Evolutionary conservation across 2,888 invertebrate species (phyloP).

Genomic region (Celastrina argiolus): DNA sequence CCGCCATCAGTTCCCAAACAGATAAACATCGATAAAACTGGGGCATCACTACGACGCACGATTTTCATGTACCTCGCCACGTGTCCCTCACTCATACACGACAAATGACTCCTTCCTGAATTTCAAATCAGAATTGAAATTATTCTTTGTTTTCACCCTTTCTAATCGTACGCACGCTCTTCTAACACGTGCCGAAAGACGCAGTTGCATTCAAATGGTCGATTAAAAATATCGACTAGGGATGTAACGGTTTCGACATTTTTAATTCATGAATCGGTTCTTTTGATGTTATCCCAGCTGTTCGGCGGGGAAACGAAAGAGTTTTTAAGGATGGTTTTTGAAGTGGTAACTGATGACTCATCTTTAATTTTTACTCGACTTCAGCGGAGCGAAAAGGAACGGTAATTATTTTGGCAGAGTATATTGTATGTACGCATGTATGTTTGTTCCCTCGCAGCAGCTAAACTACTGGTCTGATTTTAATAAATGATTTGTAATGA

Average conservation of each 20-base stretch:
- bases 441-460: too few species aligned
- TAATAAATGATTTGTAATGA: too few species aligned
- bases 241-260: conserved; percentile 38
- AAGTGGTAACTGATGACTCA: neutral
- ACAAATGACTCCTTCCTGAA: conserved; percentile 63
- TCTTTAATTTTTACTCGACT: too few species aligned
- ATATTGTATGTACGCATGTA: too few species aligned
- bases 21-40: conserved; percentile 36
- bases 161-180: conserved; percentile 69
- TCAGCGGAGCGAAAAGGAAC: too few species aligned
- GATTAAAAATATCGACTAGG: conserved; percentile 47
- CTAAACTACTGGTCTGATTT: too few species aligned
- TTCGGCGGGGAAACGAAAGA: neutral
- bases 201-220: conserved; percentile 58
- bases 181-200: conserved; percentile 56
- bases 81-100: conserved; percentile 69
- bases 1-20: neutral
- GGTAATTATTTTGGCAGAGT: too few species aligned
- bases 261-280: conserved; percentile 21
- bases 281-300: conserved; percentile 25
- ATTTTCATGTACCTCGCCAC: conserved; percentile 73
- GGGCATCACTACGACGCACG: conserved; percentile 58
- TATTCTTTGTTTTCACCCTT: conserved; percentile 68
- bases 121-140: conserved; percentile 64
- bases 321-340: neutral